These are phyloP conservation scores for Anoplius nigerrimus DNA, from an alignment of 2,888 invertebrate genomes.

Conservation along the genomic window DNA sequence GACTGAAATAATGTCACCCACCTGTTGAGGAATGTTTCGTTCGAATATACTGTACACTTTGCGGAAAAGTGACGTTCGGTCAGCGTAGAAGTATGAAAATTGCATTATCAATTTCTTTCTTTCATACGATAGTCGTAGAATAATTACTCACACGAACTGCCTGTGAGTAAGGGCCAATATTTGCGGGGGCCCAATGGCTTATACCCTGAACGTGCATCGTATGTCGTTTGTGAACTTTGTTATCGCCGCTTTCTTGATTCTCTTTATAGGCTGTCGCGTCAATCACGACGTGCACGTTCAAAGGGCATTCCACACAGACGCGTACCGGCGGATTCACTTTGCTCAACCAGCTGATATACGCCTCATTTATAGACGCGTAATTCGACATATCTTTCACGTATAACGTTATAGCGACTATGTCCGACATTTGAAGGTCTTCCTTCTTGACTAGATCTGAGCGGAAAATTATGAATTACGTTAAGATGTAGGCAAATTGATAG, in stretches of 20 bases:
- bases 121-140: neutral
- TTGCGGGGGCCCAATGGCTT: slow-evolving; percentile 98
- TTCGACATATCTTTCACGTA: slow-evolving; percentile 90
- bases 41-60: slow-evolving; percentile 7
- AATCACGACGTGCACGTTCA: slow-evolving; percentile 85
- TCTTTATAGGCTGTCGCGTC: slow-evolving; percentile 83
- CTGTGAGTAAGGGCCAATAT: slow-evolving; percentile 97
- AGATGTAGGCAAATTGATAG: neutral
- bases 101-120: neutral
- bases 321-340: slow-evolving; percentile 90
- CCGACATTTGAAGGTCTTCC: slow-evolving; percentile 72
- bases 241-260: slow-evolving; percentile 60
- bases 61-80: slow-evolving; percentile 17
- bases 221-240: slow-evolving; percentile 76
- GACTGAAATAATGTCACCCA: slow-evolving; percentile 89
- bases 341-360: slow-evolving; percentile 85
- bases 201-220: slow-evolving; percentile 97
- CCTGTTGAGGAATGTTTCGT: slow-evolving; percentile 74
- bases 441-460: slow-evolving; percentile 67
- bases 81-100: too few species aligned
- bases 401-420: slow-evolving; percentile 89
- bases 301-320: slow-evolving; percentile 89
- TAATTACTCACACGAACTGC: slow-evolving; percentile 83
- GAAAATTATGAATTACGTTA: too few species aligned
- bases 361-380: slow-evolving; percentile 85